Evolutionary conservation across 2,113 vertebrate genomes (phyloP), one percentile per base, ranked within the genome.

Genomic region (Sinosuthora webbiana): DNA sequence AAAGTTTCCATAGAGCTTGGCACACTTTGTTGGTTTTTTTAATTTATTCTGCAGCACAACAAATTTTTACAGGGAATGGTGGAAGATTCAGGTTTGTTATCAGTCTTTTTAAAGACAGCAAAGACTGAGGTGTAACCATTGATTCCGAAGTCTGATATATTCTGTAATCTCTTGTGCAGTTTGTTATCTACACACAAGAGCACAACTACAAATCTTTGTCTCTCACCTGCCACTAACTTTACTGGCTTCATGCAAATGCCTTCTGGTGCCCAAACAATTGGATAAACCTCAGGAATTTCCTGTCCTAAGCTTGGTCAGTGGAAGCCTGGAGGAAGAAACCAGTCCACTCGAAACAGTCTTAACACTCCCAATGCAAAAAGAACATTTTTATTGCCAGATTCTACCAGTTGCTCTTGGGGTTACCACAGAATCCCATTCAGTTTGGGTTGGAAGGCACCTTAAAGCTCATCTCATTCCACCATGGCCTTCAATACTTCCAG

Each of bases 21-120:
- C 50, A 49, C 12, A 23, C 25, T 89, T 47, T 3, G 10, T 52
- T 15, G 16, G 2, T 65, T 92, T 90, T 93, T 59, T 49, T 50
- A 2, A 21, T 92, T 94, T 91, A 90, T 96, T 94, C 94, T 87
- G 80, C 87, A 95, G 71, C 20, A 12, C 91, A 95, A 67, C 59
- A 71, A 85, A 89, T 47, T 83, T 92, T n/a, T 55, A 89, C 41
- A 83, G 64, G 83, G 69, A 87, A 80, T 55, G 63, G 82, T 82
- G 87, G 75, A 71, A 82, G 57, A 81, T 50, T 74, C 60, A 84
- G 63, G 39, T 94, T 78, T 59, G 15, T 57, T 42, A 62, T 31
- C 28, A 64, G 8, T 47, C 8, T 41, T 68, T 68, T 69, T 57
- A 55, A 73, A 87, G 65, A 42, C n/a, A 37, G n/a, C 33, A 78